Percentiles rank a stretch among this genome's conserved stretches.
These are phyloP conservation scores for Passerculus sandwichensis DNA, from an alignment of 2,797 vertebrate species.

Conservation along the genomic window DNA sequence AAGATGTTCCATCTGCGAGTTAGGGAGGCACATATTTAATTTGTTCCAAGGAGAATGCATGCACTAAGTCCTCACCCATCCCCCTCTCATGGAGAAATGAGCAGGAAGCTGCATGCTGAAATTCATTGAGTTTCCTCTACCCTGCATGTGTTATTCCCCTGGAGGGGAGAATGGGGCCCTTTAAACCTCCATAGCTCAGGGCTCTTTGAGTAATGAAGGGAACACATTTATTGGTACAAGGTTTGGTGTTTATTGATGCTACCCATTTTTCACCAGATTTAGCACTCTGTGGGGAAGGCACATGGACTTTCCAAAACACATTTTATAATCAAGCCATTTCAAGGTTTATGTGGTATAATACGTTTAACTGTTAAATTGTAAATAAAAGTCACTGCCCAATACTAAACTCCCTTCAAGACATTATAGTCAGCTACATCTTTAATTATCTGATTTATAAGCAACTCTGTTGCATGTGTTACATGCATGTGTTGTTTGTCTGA, in stretches of 20 bases:
- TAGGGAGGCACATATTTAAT: not conserved
- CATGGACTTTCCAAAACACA: slow-evolving; percentile 75
- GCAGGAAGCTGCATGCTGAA: slow-evolving; percentile 30
- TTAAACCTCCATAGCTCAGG: slow-evolving; percentile 54
- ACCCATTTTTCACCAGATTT: slow-evolving; percentile 79
- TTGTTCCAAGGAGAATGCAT: not conserved
- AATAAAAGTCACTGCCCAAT: slow-evolving; percentile 75
- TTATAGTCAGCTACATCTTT: slow-evolving; percentile 68
- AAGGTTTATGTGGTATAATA: slow-evolving; percentile 76
- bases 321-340: slow-evolving; percentile 79
- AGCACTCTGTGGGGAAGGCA: slow-evolving; percentile 80
- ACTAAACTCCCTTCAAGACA: slow-evolving; percentile 45
- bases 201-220: slow-evolving; percentile 74
- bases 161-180: slow-evolving; percentile 66
- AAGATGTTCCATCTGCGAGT: not conserved
- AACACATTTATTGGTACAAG: slow-evolving; percentile 79
- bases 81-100: not conserved
- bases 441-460: slow-evolving; percentile 77
- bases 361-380: slow-evolving; percentile 73
- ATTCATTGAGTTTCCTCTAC: slow-evolving; percentile 47
- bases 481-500: not conserved
- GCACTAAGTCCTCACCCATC: not conserved
- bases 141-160: slow-evolving; percentile 57
- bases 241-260: slow-evolving; percentile 79
- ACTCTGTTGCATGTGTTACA: slow-evolving; percentile 5